phyloP scores from a whole-genome alignment of 2,888 invertebrate species.

The Aelia acuminata region DNA sequence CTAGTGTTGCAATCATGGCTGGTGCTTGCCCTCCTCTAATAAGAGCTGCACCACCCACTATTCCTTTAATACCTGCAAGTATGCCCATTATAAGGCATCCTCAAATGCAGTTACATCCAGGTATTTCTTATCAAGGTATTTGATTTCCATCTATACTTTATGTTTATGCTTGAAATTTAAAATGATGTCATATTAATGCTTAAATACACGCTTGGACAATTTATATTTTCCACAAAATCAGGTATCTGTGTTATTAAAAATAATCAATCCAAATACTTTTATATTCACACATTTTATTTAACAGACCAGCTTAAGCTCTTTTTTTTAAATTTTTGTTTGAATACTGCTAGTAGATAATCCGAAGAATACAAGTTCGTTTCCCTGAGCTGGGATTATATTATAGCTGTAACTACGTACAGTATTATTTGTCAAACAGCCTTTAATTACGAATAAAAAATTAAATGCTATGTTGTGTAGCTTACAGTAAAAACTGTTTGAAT shows the following conservation, averaged over 20 bases:
- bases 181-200: not conserved
- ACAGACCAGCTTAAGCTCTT: not conserved
- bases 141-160: not conserved
- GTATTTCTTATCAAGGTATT: constrained; percentile 69
- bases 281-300: too few relatives aligned
- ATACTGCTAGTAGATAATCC: too few relatives aligned
- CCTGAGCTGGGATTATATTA: too few relatives aligned
- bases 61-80: constrained; percentile 63
- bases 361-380: too few relatives aligned
- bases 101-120: constrained; percentile 78
- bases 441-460: too few relatives aligned
- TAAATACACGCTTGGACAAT: not conserved
- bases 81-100: constrained; percentile 66
- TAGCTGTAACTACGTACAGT: too few relatives aligned
- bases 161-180: not conserved
- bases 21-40: constrained; percentile 63
- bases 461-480: too few relatives aligned
- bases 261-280: too few relatives aligned
- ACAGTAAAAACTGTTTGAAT: too few relatives aligned
- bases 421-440: too few relatives aligned
- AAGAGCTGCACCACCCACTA: constrained; percentile 61
- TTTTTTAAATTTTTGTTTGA: not conserved
- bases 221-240: not conserved
- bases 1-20: constrained; percentile 62
- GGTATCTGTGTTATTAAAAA: not conserved